phyloP scores from a whole-genome alignment of 2,888 invertebrate genomes.

The Mylabris sibirica region DNA sequence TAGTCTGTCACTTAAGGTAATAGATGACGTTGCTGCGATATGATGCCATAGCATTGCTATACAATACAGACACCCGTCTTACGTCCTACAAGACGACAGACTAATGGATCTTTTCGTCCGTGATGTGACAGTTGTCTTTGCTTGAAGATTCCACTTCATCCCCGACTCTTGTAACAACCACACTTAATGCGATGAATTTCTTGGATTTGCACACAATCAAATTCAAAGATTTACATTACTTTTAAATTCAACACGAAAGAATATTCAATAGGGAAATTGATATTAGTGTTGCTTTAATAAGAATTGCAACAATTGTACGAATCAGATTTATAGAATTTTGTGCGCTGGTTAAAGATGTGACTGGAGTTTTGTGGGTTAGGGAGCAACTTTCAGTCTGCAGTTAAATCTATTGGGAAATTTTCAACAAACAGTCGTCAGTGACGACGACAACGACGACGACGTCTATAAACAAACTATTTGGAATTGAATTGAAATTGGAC shows the following conservation, averaged over 20 bases:
- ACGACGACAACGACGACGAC: background rate
- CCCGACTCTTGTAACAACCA: slow-evolving; percentile 37
- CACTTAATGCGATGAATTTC: slow-evolving; percentile 41
- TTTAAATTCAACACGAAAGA: background rate
- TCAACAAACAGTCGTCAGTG: slow-evolving; percentile 1
- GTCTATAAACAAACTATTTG: slow-evolving; percentile 11
- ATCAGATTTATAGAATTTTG: background rate
- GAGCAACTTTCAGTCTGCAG: background rate
- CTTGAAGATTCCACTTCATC: slow-evolving; percentile 40
- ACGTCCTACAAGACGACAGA: slow-evolving; percentile 18
- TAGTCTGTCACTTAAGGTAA: slow-evolving; percentile 55
- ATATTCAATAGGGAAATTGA: background rate
- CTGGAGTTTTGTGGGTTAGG: background rate
- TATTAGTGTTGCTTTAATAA: background rate
- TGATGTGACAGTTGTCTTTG: slow-evolving; percentile 43
- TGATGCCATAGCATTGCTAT: slow-evolving; percentile 40
- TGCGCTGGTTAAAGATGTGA: background rate
- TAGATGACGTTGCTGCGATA: slow-evolving; percentile 48
- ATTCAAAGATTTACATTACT: background rate
- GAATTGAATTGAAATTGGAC: background rate
- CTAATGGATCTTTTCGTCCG: slow-evolving; percentile 40
- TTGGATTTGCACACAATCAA: slow-evolving; percentile 29
- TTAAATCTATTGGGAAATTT: slow-evolving; percentile 8
- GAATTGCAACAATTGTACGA: background rate
- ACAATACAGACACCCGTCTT: slow-evolving; percentile 30